These are phyloP conservation scores for Eurystomus gularis DNA, from an alignment of 2,113 vertebrate genomes.

Conservation along the genomic window DNA sequence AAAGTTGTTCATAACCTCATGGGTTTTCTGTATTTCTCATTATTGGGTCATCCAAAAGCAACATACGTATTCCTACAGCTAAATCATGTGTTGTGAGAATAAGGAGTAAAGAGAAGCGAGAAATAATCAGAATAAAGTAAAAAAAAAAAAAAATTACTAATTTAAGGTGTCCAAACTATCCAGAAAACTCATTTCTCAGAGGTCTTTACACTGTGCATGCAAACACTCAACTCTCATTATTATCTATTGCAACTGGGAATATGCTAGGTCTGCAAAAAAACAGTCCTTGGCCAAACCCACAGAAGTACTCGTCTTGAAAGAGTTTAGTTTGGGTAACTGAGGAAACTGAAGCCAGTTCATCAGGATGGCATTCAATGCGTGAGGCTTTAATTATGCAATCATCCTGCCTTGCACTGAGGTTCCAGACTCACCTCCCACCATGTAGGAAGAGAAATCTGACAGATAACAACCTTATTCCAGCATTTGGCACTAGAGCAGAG, in stretches of 20 bases:
- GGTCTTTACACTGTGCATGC: neutral
- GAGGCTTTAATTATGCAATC: neutral
- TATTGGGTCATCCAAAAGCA: neutral
- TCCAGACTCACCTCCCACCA: neutral
- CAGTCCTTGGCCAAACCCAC: neutral
- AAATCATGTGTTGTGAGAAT: neutral
- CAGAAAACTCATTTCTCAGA: neutral
- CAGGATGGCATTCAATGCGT: neutral
- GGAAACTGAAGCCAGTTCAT: neutral
- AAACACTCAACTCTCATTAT: neutral
- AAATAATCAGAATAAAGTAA: neutral
- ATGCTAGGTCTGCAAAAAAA: neutral
- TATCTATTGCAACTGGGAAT: neutral
- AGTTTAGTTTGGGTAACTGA: neutral
- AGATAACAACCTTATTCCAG: neutral
- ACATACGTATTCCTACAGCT: neutral
- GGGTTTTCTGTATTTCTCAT: constrained; percentile 1
- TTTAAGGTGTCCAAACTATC: neutral
- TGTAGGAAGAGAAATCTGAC: neutral
- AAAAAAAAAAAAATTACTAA: neutral
- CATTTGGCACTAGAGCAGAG: neutral
- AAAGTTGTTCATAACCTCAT: neutral
- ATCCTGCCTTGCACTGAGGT: neutral
- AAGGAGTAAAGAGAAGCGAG: neutral
- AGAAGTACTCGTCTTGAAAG: neutral